Evolutionary conservation across 2,113 vertebrate species (phyloP).

Genomic region (Desmodus rotundus): DNA sequence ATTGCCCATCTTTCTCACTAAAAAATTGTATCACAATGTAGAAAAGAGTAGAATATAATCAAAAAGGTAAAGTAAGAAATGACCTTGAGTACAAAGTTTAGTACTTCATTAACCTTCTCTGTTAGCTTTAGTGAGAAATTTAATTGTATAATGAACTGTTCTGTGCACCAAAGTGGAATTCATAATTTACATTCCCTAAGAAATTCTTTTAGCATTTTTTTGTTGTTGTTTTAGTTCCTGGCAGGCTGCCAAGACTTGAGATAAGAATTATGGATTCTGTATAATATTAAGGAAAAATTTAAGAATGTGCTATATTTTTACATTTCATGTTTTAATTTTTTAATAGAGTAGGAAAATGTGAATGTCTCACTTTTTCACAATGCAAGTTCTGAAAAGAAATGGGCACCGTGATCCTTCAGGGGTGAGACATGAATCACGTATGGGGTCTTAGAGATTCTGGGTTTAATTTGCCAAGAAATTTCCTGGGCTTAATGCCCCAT

Average conservation of each 20-base stretch:
- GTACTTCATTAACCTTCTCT: background rate
- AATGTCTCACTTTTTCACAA: background rate
- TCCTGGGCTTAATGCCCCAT: background rate
- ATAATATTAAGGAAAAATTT: slow-evolving; percentile 9
- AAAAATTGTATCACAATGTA: background rate
- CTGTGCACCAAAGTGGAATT: slow-evolving; percentile 29
- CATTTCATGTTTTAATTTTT: slow-evolving; percentile 23
- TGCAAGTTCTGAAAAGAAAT: background rate
- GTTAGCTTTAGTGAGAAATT: slow-evolving; percentile 23
- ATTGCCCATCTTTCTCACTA: background rate
- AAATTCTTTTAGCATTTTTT: slow-evolving; percentile 34
- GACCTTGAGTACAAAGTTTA: slow-evolving; percentile 4
- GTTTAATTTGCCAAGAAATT: background rate
- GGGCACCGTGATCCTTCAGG: background rate
- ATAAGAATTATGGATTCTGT: slow-evolving; percentile 38
- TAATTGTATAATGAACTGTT: slow-evolving; percentile 18
- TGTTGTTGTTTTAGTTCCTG: slow-evolving; percentile 28
- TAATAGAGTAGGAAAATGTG: background rate
- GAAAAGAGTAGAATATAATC: slow-evolving; percentile 18
- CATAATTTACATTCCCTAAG: slow-evolving; percentile 48
- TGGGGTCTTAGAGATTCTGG: background rate
- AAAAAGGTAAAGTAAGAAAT: slow-evolving; percentile 36
- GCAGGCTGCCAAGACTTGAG: slow-evolving; percentile 11
- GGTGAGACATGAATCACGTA: background rate
- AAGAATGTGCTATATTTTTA: background rate